These are phyloP conservation scores for Lerema accius DNA, from an alignment of 1,140 invertebrate genomes.

Conservation along the genomic window DNA sequence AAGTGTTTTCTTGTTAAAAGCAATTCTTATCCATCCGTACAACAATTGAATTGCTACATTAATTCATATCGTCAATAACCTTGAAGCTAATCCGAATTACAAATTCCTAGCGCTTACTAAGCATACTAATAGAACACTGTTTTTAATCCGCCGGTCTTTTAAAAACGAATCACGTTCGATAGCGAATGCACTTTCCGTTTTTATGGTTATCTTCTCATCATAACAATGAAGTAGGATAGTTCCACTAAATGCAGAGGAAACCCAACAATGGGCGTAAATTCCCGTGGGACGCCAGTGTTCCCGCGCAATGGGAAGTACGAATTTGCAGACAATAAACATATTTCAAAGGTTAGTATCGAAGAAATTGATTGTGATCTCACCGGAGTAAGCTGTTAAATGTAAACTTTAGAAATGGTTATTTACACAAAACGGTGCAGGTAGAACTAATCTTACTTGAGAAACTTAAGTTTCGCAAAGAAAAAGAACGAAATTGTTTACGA, in stretches of 20 bases:
- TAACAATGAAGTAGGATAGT: slow-evolving; percentile 14
- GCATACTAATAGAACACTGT: background rate
- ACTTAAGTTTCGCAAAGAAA: no score
- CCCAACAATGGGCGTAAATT: slow-evolving; percentile 9
- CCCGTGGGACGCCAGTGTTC: slow-evolving; percentile 33
- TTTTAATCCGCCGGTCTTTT: slow-evolving; percentile 3
- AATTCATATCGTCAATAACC: background rate
- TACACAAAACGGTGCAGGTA: no score
- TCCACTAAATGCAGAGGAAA: slow-evolving; percentile 9
- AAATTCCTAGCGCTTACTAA: slow-evolving; percentile 3
- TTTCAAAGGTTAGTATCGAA: slow-evolving; percentile 23
- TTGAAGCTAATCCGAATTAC: slow-evolving; percentile 3
- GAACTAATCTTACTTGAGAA: no score
- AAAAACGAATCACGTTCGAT: slow-evolving; percentile 8
- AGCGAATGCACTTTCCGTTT: slow-evolving; percentile 20
- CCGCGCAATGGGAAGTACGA: slow-evolving; percentile 27
- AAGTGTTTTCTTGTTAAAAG: no score
- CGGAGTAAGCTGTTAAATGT: slow-evolving; percentile 9
- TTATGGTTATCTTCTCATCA: slow-evolving; percentile 19
- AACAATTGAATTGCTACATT: no score
- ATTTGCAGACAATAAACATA: slow-evolving; percentile 35
- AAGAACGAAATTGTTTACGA: no score
- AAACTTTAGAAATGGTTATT: background rate
- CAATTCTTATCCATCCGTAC: no score
- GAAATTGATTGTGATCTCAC: slow-evolving; percentile 24